Percentiles rank a stretch among this genome's conserved stretches.
Evolutionary conservation across 2,797 vertebrate genomes (phyloP).

Genomic region (Salarias fasciatus): DNA sequence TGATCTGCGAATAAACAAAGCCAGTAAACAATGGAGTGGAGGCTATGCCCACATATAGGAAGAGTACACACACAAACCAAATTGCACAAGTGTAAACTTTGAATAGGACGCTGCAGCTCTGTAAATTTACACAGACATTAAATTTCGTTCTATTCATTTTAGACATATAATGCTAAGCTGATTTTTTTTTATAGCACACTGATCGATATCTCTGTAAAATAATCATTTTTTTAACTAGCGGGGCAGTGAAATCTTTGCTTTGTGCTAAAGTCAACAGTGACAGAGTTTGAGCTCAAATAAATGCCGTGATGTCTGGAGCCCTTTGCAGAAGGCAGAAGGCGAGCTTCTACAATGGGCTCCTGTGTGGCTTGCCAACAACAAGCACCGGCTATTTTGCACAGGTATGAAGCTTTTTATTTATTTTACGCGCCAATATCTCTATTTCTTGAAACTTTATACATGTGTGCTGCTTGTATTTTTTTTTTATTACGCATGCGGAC

Average conservation of each 20-base stretch:
- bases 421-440: too few species aligned
- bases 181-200: slow-evolving; percentile 91
- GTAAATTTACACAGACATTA: slow-evolving; percentile 98
- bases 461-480: too few species aligned
- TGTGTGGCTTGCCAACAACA: slow-evolving; percentile 75
- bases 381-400: slow-evolving; percentile 77
- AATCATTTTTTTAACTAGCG: slow-evolving; percentile 98
- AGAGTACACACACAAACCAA: slow-evolving; percentile 85
- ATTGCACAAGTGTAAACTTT: slow-evolving; percentile 96
- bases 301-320: slow-evolving; percentile 89
- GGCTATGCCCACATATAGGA: slow-evolving; percentile 82
- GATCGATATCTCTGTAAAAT: slow-evolving; percentile 99
- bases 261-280: slow-evolving; percentile 99
- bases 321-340: slow-evolving; percentile 85
- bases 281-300: slow-evolving; percentile 97
- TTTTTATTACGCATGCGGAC: too few species aligned
- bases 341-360: slow-evolving; percentile 79
- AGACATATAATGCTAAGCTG: slow-evolving; percentile 94
- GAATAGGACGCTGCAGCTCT: slow-evolving; percentile 89
- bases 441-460: too few species aligned
- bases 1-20: slow-evolving; percentile 96
- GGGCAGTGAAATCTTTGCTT: slow-evolving; percentile 99
- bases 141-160: slow-evolving; percentile 88
- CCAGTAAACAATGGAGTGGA: slow-evolving; percentile 89
- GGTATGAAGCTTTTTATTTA: slow-evolving; percentile 80